Conservation (phyloP, 1,140 invertebrate species). For the Melipona quadrifasciata region DNA sequence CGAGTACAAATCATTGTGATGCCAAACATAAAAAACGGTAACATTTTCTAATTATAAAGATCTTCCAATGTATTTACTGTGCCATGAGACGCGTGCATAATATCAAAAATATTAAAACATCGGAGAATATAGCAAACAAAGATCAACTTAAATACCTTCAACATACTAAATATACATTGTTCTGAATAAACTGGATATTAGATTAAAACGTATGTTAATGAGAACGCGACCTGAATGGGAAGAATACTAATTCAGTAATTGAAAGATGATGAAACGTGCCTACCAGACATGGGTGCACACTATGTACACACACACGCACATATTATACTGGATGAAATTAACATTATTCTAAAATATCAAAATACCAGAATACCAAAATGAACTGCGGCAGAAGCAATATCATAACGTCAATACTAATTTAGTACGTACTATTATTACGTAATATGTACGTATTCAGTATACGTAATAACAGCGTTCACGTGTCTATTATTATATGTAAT, state of each 20-base stretch:
- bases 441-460: slow-evolving; percentile 1
- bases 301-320: slow-evolving; percentile 9
- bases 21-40: background rate
- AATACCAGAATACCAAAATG: slow-evolving; percentile 21
- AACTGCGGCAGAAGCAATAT: slow-evolving; percentile 25
- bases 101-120: slow-evolving; percentile 39
- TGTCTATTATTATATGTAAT: slow-evolving; percentile 5
- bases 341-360: slow-evolving; percentile 39
- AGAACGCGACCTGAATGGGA: slow-evolving; percentile 29
- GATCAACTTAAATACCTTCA: slow-evolving; percentile 21
- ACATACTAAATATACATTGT: slow-evolving; percentile 30
- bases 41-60: background rate
- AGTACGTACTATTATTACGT: slow-evolving; percentile 5
- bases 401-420: slow-evolving; percentile 30
- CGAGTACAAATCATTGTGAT: background rate
- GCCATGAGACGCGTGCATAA: background rate
- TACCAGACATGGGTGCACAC: background rate
- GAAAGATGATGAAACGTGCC: slow-evolving; percentile 17
- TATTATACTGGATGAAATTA: slow-evolving; percentile 16
- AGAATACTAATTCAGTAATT: slow-evolving; percentile 41
- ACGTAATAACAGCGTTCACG: slow-evolving; percentile 2
- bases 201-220: slow-evolving; percentile 10
- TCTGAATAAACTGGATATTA: slow-evolving; percentile 14
- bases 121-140: slow-evolving; percentile 3
- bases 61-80: background rate